Conservation (phyloP, 2,113 vertebrate species). For the Seriola dumerili region DNA sequence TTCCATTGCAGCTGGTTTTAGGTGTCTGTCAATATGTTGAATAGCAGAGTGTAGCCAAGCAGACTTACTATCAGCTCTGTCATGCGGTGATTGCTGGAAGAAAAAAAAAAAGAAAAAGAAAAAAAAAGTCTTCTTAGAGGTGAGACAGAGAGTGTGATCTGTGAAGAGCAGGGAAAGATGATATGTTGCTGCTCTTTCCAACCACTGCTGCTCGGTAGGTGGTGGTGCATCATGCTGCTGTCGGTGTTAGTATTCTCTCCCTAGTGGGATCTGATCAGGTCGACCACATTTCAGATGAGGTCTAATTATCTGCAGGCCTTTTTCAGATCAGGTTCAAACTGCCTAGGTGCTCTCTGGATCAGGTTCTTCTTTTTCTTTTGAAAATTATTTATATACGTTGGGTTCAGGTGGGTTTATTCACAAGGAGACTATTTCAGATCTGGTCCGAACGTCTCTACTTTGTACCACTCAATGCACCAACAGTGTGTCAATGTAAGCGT, state of each 20-base stretch:
- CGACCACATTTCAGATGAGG: neutral
- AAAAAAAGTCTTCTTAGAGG: slow-evolving; percentile 3
- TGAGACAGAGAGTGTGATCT: slow-evolving; percentile 31
- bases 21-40: neutral
- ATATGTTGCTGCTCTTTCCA: slow-evolving; percentile 1
- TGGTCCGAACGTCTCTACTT: neutral
- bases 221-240: slow-evolving; percentile 19
- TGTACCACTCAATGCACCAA: neutral
- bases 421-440: neutral
- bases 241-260: slow-evolving; percentile 4
- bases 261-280: slow-evolving; percentile 5
- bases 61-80: slow-evolving; percentile 10
- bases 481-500: neutral
- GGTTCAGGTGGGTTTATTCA: neutral
- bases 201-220: neutral
- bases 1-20: neutral
- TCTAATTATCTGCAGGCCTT: neutral
- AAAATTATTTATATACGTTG: neutral
- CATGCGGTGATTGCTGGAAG: neutral
- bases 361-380: neutral
- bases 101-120: neutral
- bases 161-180: slow-evolving; percentile 16
- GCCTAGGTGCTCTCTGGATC: neutral
- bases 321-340: neutral
- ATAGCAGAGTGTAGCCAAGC: neutral